Evolutionary conservation across 1,140 invertebrate species (phyloP), one percentile per base, ranked within the genome.

Genomic region (Piezodorus guildinii): DNA sequence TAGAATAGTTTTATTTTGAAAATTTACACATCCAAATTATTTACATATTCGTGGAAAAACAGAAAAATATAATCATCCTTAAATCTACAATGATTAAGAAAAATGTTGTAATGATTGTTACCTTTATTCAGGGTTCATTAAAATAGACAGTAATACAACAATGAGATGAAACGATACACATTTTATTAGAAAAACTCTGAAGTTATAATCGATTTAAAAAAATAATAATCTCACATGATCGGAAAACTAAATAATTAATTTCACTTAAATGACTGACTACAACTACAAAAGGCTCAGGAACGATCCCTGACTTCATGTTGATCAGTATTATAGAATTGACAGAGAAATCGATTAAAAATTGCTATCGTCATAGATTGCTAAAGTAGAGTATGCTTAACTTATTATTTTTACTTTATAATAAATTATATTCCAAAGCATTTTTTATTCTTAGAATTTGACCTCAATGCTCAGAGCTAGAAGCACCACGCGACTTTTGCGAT

Each of bases 1-100:
- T 56, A 56, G 52, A 56, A 56, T 56, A 56, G 17, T 56, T 56
- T 56, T 56, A 56, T 56, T 56, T 56, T 19, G 52, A 56, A 56
- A 56, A 56, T 56, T 19, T 56, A 56, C 52, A 56, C 52, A 56
- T 56, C 52, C 52, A 56, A 56, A 23, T 23, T 49, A 49, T 49
- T 49, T 56, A 23, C 23, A 56, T 23, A 56, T 56, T 56, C 17
- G 15, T 56, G 52, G 52, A 56, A 56, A 39, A 56, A 56, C 52
- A 56, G 52, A 56, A 56, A 56, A 56, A 56, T 56, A 56, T 21
- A 56, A 56, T 56, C 23, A 56, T 25, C 23, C 52, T 56, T 56
- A 56, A 21, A 25, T 3, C 52, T 56, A 56, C 23, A 56, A 56
- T 23, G 52, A 56, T 19, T 56, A 56, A 56, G 2, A 56, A 23